phyloP scores from a whole-genome alignment of 2,888 invertebrate genomes.

The Halictus ligatus region DNA sequence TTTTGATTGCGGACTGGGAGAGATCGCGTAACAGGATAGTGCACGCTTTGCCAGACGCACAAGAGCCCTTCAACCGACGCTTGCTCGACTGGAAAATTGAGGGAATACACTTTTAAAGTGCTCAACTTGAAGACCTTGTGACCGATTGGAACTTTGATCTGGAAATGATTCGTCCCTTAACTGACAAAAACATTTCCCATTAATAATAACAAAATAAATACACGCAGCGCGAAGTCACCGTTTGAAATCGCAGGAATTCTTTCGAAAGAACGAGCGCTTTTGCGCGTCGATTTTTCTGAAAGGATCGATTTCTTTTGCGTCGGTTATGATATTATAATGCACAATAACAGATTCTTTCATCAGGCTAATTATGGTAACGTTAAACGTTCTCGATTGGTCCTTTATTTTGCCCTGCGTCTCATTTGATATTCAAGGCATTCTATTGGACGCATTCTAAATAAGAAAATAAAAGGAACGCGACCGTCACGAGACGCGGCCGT shows the following conservation, averaged over 20 bases:
- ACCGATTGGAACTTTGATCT: constrained; percentile 49
- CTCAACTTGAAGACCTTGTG: constrained; percentile 73
- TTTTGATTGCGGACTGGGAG: constrained; percentile 83
- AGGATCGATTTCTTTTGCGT: background rate
- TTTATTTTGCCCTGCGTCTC: constrained; percentile 14
- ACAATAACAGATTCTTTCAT: background rate
- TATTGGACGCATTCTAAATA: constrained; percentile 33
- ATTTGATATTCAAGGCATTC: constrained; percentile 46
- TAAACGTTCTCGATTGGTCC: background rate
- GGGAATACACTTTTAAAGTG: constrained; percentile 83
- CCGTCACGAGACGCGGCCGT: constrained; percentile 72
- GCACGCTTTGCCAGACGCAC: constrained; percentile 84
- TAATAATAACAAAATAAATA: background rate
- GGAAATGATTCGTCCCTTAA: constrained; percentile 1
- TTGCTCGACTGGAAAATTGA: constrained; percentile 84
- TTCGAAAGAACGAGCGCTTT: background rate
- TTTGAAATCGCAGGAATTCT: background rate
- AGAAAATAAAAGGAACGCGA: constrained; percentile 53
- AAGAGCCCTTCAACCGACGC: constrained; percentile 82
- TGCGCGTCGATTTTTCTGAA: no score
- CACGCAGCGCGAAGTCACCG: no score
- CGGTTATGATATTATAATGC: constrained; percentile 18
- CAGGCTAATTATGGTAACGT: constrained; percentile 35
- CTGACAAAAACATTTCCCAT: background rate
- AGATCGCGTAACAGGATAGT: constrained; percentile 85